These are phyloP conservation scores for Dasysyrphus tricinctus DNA, from an alignment of 2,888 invertebrate species.

Conservation along the genomic window DNA sequence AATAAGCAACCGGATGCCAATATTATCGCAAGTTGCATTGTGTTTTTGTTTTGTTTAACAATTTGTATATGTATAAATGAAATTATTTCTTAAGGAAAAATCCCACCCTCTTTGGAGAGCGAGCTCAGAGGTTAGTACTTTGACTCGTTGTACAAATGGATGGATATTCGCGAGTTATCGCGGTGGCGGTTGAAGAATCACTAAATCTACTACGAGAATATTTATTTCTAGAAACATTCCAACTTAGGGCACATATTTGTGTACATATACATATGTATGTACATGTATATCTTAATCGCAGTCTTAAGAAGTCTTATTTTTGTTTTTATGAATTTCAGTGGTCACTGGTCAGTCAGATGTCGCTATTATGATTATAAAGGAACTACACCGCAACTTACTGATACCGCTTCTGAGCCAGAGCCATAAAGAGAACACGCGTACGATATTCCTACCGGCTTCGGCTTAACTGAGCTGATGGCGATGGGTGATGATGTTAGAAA, in stretches of 20 bases:
- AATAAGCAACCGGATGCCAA: slow-evolving; percentile 64
- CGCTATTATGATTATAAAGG: slow-evolving; percentile 7
- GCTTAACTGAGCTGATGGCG: neutral
- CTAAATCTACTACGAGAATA: slow-evolving; percentile 57
- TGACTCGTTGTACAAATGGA: neutral
- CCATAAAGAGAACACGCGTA: neutral
- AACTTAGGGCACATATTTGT: slow-evolving; percentile 26
- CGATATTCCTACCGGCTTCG: neutral
- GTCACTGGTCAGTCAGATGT: slow-evolving; percentile 22
- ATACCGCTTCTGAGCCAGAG: slow-evolving; percentile 9
- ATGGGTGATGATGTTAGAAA: slow-evolving; percentile 33
- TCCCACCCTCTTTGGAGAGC: slow-evolving; percentile 19
- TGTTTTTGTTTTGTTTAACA: neutral
- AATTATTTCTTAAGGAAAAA: slow-evolving; percentile 29
- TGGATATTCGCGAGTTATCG: slow-evolving; percentile 60
- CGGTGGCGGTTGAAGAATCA: slow-evolving; percentile 57
- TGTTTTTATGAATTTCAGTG: slow-evolving; percentile 11
- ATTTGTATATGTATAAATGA: slow-evolving; percentile 6
- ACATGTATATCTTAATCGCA: slow-evolving; percentile 21
- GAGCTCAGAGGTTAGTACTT: slow-evolving; percentile 36
- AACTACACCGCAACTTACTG: slow-evolving; percentile 31
- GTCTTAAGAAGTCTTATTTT: slow-evolving; percentile 37
- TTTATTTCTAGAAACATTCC: slow-evolving; percentile 61
- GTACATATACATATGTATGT: neutral
- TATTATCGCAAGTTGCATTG: slow-evolving; percentile 69